Evolutionary conservation across 1,140 invertebrate genomes (phyloP).

Genomic region (Calephelis virginiensis): DNA sequence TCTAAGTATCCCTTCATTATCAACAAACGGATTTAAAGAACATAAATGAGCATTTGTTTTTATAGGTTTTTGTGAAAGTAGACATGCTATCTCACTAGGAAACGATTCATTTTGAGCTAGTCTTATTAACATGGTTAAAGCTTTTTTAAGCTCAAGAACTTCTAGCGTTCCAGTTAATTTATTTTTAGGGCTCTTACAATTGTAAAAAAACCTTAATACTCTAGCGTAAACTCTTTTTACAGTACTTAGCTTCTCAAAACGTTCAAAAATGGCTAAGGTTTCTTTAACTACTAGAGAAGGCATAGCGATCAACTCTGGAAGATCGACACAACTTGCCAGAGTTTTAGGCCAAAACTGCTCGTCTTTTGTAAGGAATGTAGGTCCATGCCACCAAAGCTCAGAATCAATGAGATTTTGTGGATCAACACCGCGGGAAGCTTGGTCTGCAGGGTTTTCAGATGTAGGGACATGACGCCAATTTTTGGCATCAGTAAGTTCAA

Average conservation of each 20-base stretch:
- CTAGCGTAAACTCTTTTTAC: too few relatives aligned
- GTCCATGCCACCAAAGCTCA: constrained; percentile 29
- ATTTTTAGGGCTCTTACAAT: not conserved
- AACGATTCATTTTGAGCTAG: too few relatives aligned
- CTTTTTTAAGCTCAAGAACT: not conserved
- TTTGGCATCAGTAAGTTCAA: constrained; percentile 14
- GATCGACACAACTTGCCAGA: not conserved
- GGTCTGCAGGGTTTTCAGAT: not conserved
- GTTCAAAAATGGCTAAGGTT: not conserved
- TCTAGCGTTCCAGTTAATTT: not conserved
- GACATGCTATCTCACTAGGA: too few relatives aligned
- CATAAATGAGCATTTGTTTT: too few relatives aligned
- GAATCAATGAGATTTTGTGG: not conserved
- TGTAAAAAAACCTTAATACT: not conserved
- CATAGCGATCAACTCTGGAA: not conserved
- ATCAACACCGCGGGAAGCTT: not conserved
- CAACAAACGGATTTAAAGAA: too few relatives aligned
- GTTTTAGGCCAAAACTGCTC: constrained; percentile 1
- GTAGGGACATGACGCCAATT: not conserved
- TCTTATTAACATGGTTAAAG: not conserved
- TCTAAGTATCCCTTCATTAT: too few relatives aligned
- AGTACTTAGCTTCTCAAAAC: too few relatives aligned
- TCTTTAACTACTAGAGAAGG: not conserved
- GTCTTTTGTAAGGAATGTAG: constrained; percentile 11
- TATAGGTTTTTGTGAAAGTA: too few relatives aligned